Conservation (phyloP, 2,113 vertebrate species). For the Triplophysa dalaica region DNA sequence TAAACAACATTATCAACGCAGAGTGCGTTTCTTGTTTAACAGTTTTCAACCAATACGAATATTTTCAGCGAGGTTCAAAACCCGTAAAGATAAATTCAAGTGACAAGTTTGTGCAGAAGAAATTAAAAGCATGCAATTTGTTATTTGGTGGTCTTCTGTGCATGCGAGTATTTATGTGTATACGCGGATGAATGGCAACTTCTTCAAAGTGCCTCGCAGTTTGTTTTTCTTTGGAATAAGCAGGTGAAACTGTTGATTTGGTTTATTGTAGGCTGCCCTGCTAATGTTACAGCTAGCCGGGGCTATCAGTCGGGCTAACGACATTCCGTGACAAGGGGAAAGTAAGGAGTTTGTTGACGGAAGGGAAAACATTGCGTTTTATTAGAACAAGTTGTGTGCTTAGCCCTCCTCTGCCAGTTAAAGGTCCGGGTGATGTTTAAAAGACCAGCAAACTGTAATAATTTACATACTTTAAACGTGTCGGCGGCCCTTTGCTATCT, state of each 20-base stretch:
- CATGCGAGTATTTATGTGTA: conserved; percentile 45
- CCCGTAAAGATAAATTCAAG: conserved; percentile 71
- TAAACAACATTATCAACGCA: conserved; percentile 48
- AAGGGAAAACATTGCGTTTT: conserved; percentile 68
- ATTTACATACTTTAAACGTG: conserved; percentile 81
- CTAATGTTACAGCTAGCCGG: conserved; percentile 74
- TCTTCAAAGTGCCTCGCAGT: conserved; percentile 40
- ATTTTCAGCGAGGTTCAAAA: conserved; percentile 66
- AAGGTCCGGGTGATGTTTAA: conserved; percentile 58
- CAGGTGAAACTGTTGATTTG: conserved; percentile 74
- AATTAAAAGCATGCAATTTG: conserved; percentile 72
- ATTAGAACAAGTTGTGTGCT: conserved; percentile 63
- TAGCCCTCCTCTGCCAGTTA: conserved; percentile 50
- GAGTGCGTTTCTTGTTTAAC: conserved; percentile 51
- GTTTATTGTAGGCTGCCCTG: conserved; percentile 74
- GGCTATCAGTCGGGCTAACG: conserved; percentile 55
- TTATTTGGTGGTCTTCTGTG: conserved; percentile 57
- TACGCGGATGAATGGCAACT: conserved; percentile 36
- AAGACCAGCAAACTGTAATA: conserved; percentile 70
- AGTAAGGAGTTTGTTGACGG: conserved; percentile 72
- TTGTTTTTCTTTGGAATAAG: conserved; percentile 66
- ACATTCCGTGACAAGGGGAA: conserved; percentile 84
- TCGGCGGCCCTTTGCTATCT: conserved; percentile 81
- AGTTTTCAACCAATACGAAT: conserved; percentile 49
- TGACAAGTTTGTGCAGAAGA: conserved; percentile 79